Percentiles rank a stretch among this genome's conserved stretches.
Conservation (phyloP, 2,888 invertebrate genomes). For the Lasioglossum vierecki region DNA sequence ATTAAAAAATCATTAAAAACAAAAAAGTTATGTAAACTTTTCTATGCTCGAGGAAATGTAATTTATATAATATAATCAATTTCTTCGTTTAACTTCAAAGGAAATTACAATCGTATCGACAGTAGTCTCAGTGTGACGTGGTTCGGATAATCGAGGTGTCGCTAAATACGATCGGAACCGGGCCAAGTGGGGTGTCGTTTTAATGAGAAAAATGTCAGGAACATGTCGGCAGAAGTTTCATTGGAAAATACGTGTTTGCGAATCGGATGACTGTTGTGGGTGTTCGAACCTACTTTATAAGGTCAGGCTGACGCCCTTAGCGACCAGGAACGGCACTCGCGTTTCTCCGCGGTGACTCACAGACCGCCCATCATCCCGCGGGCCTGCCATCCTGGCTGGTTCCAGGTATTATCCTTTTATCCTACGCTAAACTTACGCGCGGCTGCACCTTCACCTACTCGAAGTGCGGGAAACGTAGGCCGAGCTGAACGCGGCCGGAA, state of each 20-base stretch:
- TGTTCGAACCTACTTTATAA: neutral
- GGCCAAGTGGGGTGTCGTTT: neutral
- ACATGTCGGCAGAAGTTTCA: neutral
- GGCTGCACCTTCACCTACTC: constrained; percentile 62
- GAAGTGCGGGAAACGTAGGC: constrained; percentile 61
- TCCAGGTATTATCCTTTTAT: constrained; percentile 24
- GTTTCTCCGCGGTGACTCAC: constrained; percentile 66
- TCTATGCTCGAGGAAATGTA: neutral
- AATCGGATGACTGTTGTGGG: neutral
- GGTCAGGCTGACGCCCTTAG: constrained; percentile 1
- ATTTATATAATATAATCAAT: neutral
- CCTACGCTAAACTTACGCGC: constrained; percentile 50
- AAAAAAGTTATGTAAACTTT: neutral
- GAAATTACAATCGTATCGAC: no score
- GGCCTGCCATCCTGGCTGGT: constrained; percentile 16
- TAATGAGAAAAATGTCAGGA: neutral
- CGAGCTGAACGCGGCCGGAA: constrained; percentile 47
- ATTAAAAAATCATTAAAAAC: neutral
- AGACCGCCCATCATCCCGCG: constrained; percentile 41
- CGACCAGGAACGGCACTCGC: constrained; percentile 11
- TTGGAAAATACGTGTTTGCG: neutral
- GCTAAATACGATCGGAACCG: neutral
- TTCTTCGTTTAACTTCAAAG: neutral
- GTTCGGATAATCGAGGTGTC: neutral
- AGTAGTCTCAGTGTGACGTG: no score